Evolutionary conservation across 2,888 invertebrate genomes (phyloP).

Genomic region (Listrodromus nycthemerus): DNA sequence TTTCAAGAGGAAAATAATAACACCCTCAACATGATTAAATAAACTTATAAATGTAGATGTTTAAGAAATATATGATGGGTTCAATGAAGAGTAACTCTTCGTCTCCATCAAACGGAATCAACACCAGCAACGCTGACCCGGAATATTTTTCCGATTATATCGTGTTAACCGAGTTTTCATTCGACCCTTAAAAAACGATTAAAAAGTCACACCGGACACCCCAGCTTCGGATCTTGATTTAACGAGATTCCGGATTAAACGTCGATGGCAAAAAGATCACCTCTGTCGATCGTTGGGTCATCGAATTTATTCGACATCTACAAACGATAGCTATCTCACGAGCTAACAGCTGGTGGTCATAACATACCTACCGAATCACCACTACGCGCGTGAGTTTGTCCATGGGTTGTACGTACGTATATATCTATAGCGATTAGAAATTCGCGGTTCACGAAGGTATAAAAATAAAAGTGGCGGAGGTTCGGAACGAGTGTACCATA

Average conservation of each 20-base stretch:
- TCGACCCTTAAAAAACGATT: not conserved
- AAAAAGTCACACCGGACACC: not conserved
- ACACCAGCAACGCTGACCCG: not conserved
- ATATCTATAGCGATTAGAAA: conserved; percentile 70
- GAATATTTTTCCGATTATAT: not conserved
- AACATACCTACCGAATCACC: conserved; percentile 22
- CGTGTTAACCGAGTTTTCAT: conserved; percentile 5
- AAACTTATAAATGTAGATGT: not conserved
- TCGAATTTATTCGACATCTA: conserved; percentile 58
- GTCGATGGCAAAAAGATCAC: conserved; percentile 46
- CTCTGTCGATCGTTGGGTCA: conserved; percentile 54
- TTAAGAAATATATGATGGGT: not conserved
- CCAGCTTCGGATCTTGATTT: conserved; percentile 8
- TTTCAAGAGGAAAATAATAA: no score
- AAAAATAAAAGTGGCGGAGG: conserved; percentile 65
- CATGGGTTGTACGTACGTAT: not conserved
- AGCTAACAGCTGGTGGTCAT: conserved; percentile 21
- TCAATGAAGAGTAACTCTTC: not conserved
- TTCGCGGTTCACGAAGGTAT: conserved; percentile 66
- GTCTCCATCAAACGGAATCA: not conserved
- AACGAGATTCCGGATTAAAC: conserved; percentile 46
- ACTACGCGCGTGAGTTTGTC: not conserved
- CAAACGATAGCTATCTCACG: conserved; percentile 33
- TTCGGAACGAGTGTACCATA: conserved; percentile 59
- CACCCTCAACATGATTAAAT: no score